These are phyloP conservation scores for Oostethus manadensis DNA, from an alignment of 2,113 vertebrate species.

Conservation along the genomic window DNA sequence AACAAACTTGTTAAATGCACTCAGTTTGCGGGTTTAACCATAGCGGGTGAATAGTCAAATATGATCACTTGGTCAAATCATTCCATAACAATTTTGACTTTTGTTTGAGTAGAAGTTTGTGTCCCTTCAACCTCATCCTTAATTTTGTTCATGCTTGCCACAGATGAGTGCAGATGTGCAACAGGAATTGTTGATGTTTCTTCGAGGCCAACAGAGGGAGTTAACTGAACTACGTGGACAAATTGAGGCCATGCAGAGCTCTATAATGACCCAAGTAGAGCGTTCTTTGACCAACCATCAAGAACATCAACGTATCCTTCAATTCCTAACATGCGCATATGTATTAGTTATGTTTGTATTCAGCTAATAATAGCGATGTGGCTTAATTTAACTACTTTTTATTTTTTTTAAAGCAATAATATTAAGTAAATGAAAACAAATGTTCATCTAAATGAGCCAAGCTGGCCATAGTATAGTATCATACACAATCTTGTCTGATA, in stretches of 20 bases:
- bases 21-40: background rate
- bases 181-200: conserved; percentile 82
- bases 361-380: too few relatives aligned
- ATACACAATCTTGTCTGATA: background rate
- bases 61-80: too few relatives aligned
- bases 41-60: background rate
- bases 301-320: conserved; percentile 95
- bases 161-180: conserved; percentile 78
- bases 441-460: background rate
- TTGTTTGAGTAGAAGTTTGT: background rate
- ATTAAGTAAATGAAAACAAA: too few relatives aligned
- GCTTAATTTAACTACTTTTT: too few relatives aligned
- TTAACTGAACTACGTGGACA: conserved; percentile 81
- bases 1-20: background rate
- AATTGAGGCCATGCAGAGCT: conserved; percentile 83
- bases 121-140: background rate
- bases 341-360: too few relatives aligned
- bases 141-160: conserved; percentile 1
- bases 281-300: conserved; percentile 81
- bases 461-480: background rate
- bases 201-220: conserved; percentile 90
- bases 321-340: too few relatives aligned
- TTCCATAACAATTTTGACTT: background rate
- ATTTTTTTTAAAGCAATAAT: too few relatives aligned
- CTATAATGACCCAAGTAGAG: conserved; percentile 84